Evolutionary conservation across 2,113 vertebrate species (phyloP).

Genomic region (Axis porcinus): DNA sequence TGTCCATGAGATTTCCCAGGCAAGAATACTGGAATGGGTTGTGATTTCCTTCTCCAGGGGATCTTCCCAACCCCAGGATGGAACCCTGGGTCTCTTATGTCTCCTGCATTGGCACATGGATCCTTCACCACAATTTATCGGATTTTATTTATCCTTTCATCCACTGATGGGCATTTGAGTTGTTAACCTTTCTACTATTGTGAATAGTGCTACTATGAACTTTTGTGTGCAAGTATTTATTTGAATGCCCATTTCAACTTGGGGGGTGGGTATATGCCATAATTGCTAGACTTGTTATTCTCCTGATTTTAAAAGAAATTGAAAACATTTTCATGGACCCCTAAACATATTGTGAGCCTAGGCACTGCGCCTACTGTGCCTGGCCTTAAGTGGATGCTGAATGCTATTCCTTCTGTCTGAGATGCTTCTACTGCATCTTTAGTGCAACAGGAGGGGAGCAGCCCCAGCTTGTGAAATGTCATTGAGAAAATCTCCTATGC

Average conservation of each 20-base stretch:
- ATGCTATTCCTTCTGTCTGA: not conserved
- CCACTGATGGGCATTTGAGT: not conserved
- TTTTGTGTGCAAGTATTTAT: not conserved
- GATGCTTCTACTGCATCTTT: not conserved
- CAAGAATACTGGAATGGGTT: not conserved
- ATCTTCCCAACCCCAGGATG: not conserved
- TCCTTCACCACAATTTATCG: not conserved
- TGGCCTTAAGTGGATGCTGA: not conserved
- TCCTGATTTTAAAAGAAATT: slow-evolving; percentile 14
- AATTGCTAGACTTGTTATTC: not conserved
- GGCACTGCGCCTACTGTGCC: not conserved
- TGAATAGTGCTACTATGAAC: not conserved
- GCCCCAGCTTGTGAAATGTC: not conserved
- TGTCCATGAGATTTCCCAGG: not conserved
- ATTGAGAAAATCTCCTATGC: not conserved
- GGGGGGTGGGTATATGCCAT: not conserved
- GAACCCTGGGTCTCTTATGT: not conserved
- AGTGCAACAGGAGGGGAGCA: not conserved
- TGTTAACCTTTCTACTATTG: not conserved
- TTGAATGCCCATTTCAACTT: not conserved
- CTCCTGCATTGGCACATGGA: not conserved
- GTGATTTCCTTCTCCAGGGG: not conserved
- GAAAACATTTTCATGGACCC: not conserved
- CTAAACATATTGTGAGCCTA: not conserved
- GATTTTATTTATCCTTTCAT: not conserved